These are phyloP conservation scores for Diachasma alloeum DNA, from an alignment of 1,140 invertebrate genomes.

Conservation along the genomic window DNA sequence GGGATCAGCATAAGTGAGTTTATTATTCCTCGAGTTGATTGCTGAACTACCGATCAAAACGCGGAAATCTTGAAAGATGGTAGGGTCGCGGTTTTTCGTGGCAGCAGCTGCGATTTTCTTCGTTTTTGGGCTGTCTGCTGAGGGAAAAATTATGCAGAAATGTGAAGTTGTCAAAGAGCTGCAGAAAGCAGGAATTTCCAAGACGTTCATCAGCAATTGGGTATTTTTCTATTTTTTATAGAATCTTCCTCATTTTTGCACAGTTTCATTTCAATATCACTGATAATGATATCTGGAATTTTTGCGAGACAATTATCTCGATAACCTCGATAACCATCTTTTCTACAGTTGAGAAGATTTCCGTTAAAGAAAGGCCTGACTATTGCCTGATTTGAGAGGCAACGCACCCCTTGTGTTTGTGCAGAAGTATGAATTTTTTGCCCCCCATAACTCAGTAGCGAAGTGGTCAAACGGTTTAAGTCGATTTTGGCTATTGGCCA, in stretches of 20 bases:
- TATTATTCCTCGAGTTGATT: not conserved
- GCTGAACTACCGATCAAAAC: not conserved
- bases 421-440: too few relatives aligned
- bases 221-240: constrained; percentile 39
- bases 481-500: too few relatives aligned
- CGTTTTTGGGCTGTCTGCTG: not conserved
- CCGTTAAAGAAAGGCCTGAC: too few relatives aligned
- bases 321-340: too few relatives aligned
- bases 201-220: constrained; percentile 62
- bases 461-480: too few relatives aligned
- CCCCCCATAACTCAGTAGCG: too few relatives aligned
- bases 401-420: too few relatives aligned
- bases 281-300: too few relatives aligned
- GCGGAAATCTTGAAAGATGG: not conserved
- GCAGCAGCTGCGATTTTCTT: not conserved
- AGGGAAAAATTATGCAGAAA: constrained; percentile 42
- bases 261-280: too few relatives aligned
- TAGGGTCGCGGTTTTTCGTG: not conserved
- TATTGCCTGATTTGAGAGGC: too few relatives aligned
- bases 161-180: constrained; percentile 54
- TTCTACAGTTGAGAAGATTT: too few relatives aligned
- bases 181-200: constrained; percentile 38
- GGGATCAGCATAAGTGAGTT: not conserved
- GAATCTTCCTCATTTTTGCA: not conserved
- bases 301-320: too few relatives aligned